Conservation (phyloP, 2,888 invertebrate species). For the Conistra vaccinii region DNA sequence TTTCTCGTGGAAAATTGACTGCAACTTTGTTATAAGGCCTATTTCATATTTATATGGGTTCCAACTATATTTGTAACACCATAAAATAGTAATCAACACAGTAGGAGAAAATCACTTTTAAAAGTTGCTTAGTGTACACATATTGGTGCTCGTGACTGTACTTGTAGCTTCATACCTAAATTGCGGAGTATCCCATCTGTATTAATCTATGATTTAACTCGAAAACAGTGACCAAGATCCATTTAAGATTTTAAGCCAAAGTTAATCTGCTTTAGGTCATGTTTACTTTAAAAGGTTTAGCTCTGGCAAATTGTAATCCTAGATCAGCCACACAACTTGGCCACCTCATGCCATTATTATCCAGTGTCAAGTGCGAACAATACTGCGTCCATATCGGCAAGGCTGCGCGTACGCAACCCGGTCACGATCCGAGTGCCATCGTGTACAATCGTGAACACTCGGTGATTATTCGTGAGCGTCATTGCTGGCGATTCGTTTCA, state of each 20-base stretch:
- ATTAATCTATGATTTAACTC: too few relatives aligned
- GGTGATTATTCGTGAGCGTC: constrained; percentile 50
- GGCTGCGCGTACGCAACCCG: constrained; percentile 60
- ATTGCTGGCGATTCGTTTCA: constrained; percentile 64
- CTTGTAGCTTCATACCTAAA: too few relatives aligned
- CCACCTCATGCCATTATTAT: constrained; percentile 33
- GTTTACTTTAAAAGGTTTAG: background rate
- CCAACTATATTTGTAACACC: too few relatives aligned
- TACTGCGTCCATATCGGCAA: constrained; percentile 58
- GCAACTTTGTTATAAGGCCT: too few relatives aligned
- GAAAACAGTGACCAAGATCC: background rate
- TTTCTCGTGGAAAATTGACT: too few relatives aligned
- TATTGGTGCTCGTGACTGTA: too few relatives aligned
- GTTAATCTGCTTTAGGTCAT: background rate
- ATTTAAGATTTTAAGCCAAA: background rate
- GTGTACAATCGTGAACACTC: constrained; percentile 45
- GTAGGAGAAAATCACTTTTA: too few relatives aligned
- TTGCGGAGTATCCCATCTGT: too few relatives aligned
- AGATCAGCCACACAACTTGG: constrained; percentile 24
- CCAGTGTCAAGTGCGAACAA: constrained; percentile 58
- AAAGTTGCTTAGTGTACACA: too few relatives aligned
- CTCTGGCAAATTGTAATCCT: constrained; percentile 28
- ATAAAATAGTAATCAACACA: too few relatives aligned
- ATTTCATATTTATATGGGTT: too few relatives aligned
- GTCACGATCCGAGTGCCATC: constrained; percentile 57